Base-by-base conservation (phyloP, 92 coral and sea anemone genomes). In the Montipora capitata region DNA sequence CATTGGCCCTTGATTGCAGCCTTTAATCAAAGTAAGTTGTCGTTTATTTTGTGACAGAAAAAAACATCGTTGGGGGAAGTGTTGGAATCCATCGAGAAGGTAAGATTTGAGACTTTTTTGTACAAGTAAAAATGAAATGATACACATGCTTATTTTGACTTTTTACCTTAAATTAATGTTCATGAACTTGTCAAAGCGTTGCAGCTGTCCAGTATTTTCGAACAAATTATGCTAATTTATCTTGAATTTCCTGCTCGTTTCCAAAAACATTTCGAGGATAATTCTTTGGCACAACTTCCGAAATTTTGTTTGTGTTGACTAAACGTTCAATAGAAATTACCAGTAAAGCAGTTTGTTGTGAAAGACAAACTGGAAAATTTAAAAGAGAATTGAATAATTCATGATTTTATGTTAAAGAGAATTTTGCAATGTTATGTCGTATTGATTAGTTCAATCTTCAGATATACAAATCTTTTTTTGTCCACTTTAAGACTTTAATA, bases 1-100 rank as follows among this genome's bases (percentile, higher is more conserved):
- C 52, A 5, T 48, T 48, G 6, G 52, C 35, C 35, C 35, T 27
- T 27, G 52, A 48, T 48, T 5, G 12, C 39, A 11, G 51, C 82
- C 16, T 59, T 49, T 20, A 17, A 27, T 61, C 48, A 35, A 2
- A 16, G 44, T 42, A 5, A 67, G n/a, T 9, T 10, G 52, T 39
- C 45, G 14, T 54, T 72, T 59, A 48, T 70, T 42, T 75, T 75
- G 68, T 73, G 76, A n/a, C 77, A 96, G 99, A 96, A 94, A 87
- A 94, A 94, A 72, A 95, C 95, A 45, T 89, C 96, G 43, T 78
- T 96, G 17, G 94, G 91, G 45, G 98, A 96, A 86, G 92, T 92
- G 40, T 85, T 96, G 80, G 96, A 95, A 69, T 90, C 92, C 2
- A 66, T 96, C 44, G 94, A 95, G 78, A 92, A 96, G 99, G 99